A percentile compares a stretch with the other conserved stretches of the same genome.
Evolutionary conservation across 1,140 invertebrate species (phyloP).

Genomic region (Coboldia fuscipes): DNA sequence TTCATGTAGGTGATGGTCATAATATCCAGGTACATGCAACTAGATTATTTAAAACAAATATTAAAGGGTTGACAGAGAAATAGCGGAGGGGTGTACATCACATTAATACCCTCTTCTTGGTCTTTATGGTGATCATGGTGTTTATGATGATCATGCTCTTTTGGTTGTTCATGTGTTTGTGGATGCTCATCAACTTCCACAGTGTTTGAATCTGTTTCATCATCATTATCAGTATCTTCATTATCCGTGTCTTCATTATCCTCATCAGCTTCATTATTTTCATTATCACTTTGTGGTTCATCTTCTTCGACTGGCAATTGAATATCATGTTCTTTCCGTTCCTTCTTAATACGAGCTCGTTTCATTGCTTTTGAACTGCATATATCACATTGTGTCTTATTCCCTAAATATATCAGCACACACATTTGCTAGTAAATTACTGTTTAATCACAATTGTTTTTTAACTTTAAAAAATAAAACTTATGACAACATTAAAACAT

Average conservation of each 20-base stretch:
- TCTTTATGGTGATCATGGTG: not conserved
- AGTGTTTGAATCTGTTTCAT: not conserved
- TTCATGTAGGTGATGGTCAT: not conserved
- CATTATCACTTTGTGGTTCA: constrained; percentile 15
- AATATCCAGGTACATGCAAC: no score
- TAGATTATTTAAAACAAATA: no score
- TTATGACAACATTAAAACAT: no score
- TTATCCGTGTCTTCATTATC: constrained; percentile 15
- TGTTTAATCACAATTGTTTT: no score
- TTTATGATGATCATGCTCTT: no score
- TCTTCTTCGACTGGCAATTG: constrained; percentile 25
- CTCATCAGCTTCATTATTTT: constrained; percentile 14
- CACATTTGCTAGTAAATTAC: no score
- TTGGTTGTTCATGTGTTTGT: no score
- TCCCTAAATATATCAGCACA: no score
- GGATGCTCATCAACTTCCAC: no score
- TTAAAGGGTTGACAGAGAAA: no score
- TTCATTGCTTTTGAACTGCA: constrained; percentile 48
- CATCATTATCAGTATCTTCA: not conserved
- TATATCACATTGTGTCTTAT: constrained; percentile 65
- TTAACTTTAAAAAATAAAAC: no score
- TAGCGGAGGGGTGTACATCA: not conserved
- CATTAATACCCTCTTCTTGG: constrained; percentile 2
- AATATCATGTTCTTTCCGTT: constrained; percentile 25
- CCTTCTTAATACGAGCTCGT: constrained; percentile 39